Conservation (phyloP, 2,888 invertebrate genomes). For the Rhaphigaster nebulosa region DNA sequence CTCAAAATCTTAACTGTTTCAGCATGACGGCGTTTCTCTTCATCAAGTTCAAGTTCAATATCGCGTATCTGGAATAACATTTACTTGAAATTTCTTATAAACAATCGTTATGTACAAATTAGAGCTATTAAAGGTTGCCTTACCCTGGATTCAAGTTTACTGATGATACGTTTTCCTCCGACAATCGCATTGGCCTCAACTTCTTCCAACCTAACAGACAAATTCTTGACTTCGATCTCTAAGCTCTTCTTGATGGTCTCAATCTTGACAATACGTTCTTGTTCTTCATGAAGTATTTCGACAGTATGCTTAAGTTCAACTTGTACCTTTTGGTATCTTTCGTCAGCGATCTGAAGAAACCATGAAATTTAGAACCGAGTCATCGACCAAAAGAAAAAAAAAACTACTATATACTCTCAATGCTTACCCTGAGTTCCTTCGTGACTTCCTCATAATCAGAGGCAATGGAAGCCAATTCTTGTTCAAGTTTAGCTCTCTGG, state of each 20-base stretch:
- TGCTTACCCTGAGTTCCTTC: slow-evolving; percentile 88
- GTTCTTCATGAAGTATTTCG: slow-evolving; percentile 94
- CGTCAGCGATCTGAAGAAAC: slow-evolving; percentile 76
- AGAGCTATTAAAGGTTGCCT: slow-evolving; percentile 64
- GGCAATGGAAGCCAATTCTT: slow-evolving; percentile 90
- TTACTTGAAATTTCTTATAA: not conserved
- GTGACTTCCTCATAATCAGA: slow-evolving; percentile 98
- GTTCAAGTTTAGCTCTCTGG: slow-evolving; percentile 94
- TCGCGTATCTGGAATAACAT: slow-evolving; percentile 80
- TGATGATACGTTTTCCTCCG: slow-evolving; percentile 96
- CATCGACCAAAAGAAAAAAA: not conserved
- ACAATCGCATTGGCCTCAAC: slow-evolving; percentile 97
- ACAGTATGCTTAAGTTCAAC: slow-evolving; percentile 94
- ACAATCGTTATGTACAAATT: not conserved
- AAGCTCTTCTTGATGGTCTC: slow-evolving; percentile 97
- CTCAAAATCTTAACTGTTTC: slow-evolving; percentile 97
- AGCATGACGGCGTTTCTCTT: slow-evolving; percentile 96
- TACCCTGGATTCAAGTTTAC: slow-evolving; percentile 92
- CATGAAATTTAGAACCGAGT: not conserved
- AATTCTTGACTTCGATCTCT: slow-evolving; percentile 96
- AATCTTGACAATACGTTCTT: slow-evolving; percentile 96
- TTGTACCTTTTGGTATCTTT: slow-evolving; percentile 93
- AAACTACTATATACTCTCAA: not conserved
- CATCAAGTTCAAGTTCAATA: slow-evolving; percentile 93
- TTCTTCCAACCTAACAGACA: slow-evolving; percentile 93